Conservation (phyloP, 2,888 invertebrate genomes). For the Smittia aterrima region DNA sequence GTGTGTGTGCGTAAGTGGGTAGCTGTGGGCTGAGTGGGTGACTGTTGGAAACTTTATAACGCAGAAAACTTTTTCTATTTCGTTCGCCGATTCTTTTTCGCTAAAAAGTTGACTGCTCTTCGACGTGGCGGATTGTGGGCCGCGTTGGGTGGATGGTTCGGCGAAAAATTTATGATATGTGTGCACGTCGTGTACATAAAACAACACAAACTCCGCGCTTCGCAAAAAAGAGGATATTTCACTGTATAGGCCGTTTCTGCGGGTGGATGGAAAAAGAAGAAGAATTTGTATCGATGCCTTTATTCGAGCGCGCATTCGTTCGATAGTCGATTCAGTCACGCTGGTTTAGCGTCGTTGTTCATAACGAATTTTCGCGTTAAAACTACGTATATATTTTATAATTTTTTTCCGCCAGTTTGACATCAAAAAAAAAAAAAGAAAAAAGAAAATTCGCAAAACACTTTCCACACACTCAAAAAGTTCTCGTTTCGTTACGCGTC, state of each 20-base stretch:
- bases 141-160: background rate
- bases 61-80: slow-evolving; percentile 11
- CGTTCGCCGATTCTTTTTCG: background rate
- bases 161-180: slow-evolving; percentile 32
- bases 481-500: background rate
- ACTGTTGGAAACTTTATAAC: background rate
- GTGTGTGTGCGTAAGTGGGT: background rate
- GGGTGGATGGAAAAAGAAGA: background rate
- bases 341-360: slow-evolving; percentile 38
- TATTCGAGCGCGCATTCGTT: slow-evolving; percentile 27
- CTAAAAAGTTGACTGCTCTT: background rate
- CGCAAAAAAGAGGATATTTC: background rate
- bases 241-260: slow-evolving; percentile 17
- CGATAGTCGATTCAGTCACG: slow-evolving; percentile 39
- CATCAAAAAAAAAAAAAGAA: background rate
- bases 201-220: background rate
- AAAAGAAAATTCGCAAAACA: slow-evolving; percentile 10
- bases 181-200: slow-evolving; percentile 27
- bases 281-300: background rate
- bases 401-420: slow-evolving; percentile 9
- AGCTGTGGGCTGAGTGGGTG: slow-evolving; percentile 4
- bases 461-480: background rate
- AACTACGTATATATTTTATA: slow-evolving; percentile 15
- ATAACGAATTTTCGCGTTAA: slow-evolving; percentile 10
- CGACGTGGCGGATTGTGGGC: background rate